phyloP scores from a whole-genome alignment of 1,140 invertebrate genomes.

The Lithobius niger region DNA sequence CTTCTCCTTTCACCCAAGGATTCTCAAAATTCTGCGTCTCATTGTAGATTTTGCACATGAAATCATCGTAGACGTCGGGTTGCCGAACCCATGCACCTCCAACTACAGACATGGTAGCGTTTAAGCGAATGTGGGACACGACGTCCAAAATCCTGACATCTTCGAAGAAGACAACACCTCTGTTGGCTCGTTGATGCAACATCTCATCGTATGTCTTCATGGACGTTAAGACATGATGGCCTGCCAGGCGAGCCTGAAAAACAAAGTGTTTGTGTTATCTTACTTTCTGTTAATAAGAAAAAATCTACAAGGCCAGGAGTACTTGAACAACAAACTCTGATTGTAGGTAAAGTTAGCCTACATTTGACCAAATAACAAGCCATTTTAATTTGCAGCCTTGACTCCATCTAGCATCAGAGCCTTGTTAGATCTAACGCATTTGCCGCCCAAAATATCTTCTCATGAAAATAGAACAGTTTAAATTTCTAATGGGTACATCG shows the following conservation, averaged over 20 bases:
- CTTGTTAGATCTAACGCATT: too few relatives aligned
- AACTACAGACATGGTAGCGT: neutral
- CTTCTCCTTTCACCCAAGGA: neutral
- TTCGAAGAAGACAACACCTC: neutral
- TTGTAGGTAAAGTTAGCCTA: neutral
- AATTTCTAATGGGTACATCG: too few relatives aligned
- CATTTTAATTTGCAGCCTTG: too few relatives aligned
- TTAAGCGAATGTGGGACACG: neutral
- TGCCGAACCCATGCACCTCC: neutral
- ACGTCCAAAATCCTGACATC: neutral
- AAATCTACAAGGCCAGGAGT: neutral
- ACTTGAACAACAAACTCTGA: neutral
- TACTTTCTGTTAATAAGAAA: neutral
- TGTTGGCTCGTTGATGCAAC: conserved; percentile 3
- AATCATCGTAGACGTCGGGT: neutral
- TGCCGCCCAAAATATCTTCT: too few relatives aligned
- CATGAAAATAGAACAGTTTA: too few relatives aligned
- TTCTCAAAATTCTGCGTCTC: neutral
- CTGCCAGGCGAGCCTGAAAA: neutral
- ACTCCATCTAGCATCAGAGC: too few relatives aligned
- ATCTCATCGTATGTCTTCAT: neutral
- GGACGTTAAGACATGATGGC: neutral
- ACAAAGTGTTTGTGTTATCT: neutral
- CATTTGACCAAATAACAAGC: neutral
- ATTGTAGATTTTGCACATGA: neutral